Base-by-base conservation (phyloP, 2,797 vertebrate species). In the Salmo trutta region DNA sequence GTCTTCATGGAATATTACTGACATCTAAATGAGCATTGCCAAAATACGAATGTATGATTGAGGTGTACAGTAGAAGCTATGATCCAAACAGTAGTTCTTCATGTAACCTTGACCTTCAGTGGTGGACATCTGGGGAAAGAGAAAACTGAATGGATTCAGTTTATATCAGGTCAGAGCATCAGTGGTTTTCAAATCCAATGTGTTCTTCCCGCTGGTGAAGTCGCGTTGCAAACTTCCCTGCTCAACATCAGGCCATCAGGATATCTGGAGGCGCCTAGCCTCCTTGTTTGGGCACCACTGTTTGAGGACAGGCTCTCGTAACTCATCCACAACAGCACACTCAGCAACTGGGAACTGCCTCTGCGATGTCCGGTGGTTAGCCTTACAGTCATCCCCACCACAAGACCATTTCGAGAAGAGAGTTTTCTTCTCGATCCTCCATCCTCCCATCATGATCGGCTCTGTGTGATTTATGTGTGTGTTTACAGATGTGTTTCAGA, bases 401-500 rank as follows among this genome's bases (percentile, higher is more conserved):
- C 88, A 82, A 76, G 81, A 87, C 83, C 82, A 88, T 89, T 90
- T 83, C 88, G 85, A 88, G 87, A 88, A 84, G 87, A 87, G 82
- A 66, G 80, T 85, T 87, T 90, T 87, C 87, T 83, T 47, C 90
- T 84, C 75, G 90, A 94, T 94, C 94, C 81, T 88, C 86, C 85
- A 80, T 89, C 88, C 86, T 83, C 80, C 87, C 77, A 68, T 83
- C 7, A 75, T 79, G 89, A 72, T 67, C 83, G 87, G 89, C 90
- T 84, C 75, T 80, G 86, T 93, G 91, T 93, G 91, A 94, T 94
- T 94, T 93, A 94, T 75, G 73, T 83, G 81, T 79, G 86, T 93
- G 90, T 93, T 93, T 93, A 92, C 90, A 90, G 90, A 93, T 93
- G 90, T 88, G 87, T 93, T 93, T 94, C 92, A 92, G 90, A 94